These are phyloP conservation scores for Danaus chrysippus DNA, from an alignment of 2,888 invertebrate genomes.

Conservation along the genomic window DNA sequence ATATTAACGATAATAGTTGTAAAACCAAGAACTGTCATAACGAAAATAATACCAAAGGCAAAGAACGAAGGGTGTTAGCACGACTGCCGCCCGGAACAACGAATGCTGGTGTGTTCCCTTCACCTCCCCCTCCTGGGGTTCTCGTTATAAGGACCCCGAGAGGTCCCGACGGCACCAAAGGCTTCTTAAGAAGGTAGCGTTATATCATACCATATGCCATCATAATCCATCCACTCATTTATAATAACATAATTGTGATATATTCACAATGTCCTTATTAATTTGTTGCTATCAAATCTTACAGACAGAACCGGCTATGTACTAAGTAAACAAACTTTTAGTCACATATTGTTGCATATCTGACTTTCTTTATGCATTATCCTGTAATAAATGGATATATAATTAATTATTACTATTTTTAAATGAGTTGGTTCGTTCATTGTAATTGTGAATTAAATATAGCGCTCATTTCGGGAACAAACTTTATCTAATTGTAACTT, in stretches of 20 bases:
- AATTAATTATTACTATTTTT: background rate
- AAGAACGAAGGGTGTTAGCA: conserved; percentile 64
- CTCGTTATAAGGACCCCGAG: conserved; percentile 85
- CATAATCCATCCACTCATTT: conserved; percentile 27
- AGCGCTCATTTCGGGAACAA: conserved; percentile 68
- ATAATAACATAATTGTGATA: conserved; percentile 12
- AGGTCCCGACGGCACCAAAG: conserved; percentile 88
- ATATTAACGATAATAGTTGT: conserved; percentile 59
- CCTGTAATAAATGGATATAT: background rate
- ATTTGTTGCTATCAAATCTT: background rate
- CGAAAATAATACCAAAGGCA: conserved; percentile 60
- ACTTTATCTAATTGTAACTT: conserved; percentile 38
- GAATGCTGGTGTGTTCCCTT: conserved; percentile 58
- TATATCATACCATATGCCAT: conserved; percentile 27
- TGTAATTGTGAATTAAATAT: conserved; percentile 44
- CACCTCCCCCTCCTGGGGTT: conserved; percentile 69
- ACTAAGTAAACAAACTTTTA: no score
- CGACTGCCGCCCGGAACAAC: conserved; percentile 62
- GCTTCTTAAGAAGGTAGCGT: conserved; percentile 71
- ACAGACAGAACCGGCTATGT: no score
- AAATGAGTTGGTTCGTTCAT: conserved; percentile 21
- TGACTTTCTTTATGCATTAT: no score
- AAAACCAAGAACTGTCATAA: conserved; percentile 53
- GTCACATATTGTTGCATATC: no score
- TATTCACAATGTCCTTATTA: background rate